phyloP scores from a whole-genome alignment of 64 coral and sea anemone species.

The Montipora capricornis region DNA sequence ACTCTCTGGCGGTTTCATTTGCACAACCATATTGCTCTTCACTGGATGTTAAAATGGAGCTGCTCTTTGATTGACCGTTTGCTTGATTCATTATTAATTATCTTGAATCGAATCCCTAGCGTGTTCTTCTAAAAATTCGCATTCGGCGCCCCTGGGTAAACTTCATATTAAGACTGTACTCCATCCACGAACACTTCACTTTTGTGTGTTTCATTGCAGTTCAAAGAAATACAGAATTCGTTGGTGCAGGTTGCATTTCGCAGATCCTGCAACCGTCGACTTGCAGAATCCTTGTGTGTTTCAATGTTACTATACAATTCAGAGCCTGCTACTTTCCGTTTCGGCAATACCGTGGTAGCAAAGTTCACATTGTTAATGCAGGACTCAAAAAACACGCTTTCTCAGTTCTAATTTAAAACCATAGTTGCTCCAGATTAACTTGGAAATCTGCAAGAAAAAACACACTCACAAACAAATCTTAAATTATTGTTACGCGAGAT shows the following conservation, averaged over 20 bases:
- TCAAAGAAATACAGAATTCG: no score
- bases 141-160: no score
- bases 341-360: neutral
- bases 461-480: neutral
- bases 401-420: neutral
- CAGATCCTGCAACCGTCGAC: no score
- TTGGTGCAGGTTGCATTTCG: no score
- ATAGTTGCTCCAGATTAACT: neutral
- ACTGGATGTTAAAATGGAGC: no score
- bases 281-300: no score
- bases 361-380: neutral
- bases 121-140: neutral
- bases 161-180: no score
- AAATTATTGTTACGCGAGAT: neutral
- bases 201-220: no score
- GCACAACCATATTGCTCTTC: neutral
- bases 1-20: neutral
- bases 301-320: no score
- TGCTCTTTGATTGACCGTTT: neutral
- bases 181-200: no score
- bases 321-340: no score
- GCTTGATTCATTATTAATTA: neutral
- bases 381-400: neutral
- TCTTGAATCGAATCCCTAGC: neutral
- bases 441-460: neutral